A percentile compares a stretch with the other conserved stretches of the same genome.
Conservation (phyloP, 2,888 invertebrate species). For the Scaptomyza parva region DNA sequence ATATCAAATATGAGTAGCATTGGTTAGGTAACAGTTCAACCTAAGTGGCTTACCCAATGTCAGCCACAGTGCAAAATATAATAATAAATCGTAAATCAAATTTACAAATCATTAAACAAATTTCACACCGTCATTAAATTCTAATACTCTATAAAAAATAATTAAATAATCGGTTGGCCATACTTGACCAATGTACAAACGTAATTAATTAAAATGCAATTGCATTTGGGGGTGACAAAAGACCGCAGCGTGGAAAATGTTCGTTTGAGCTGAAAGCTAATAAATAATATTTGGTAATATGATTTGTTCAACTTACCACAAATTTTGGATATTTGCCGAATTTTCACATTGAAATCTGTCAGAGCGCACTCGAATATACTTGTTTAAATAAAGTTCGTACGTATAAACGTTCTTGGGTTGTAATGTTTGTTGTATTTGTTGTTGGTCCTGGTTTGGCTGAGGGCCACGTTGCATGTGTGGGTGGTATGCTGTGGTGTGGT, state of each 20-base stretch:
- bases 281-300: conserved; percentile 32
- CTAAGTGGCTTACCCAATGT: conserved; percentile 27
- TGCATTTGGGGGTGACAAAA: conserved; percentile 5
- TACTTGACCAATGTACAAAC: conserved; percentile 52
- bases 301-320: conserved; percentile 50
- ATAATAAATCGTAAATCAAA: conserved; percentile 33
- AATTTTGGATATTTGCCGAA: conserved; percentile 23
- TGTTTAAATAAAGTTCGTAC: not conserved
- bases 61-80: conserved; percentile 1
- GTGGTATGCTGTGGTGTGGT: conserved; percentile 29
- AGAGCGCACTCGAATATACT: not conserved
- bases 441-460: conserved; percentile 9
- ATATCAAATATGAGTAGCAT: not conserved
- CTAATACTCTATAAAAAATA: not conserved
- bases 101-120: conserved; percentile 63
- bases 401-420: not conserved
- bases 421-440: conserved; percentile 10
- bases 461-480: conserved; percentile 43
- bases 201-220: conserved; percentile 71
- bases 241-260: conserved; percentile 36
- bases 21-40: not conserved
- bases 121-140: conserved; percentile 13
- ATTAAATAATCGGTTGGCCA: conserved; percentile 32
- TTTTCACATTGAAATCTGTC: conserved; percentile 7
- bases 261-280: conserved; percentile 11